phyloP scores from a whole-genome alignment of 2,888 invertebrate genomes.

The Drosophila longiperda region DNA sequence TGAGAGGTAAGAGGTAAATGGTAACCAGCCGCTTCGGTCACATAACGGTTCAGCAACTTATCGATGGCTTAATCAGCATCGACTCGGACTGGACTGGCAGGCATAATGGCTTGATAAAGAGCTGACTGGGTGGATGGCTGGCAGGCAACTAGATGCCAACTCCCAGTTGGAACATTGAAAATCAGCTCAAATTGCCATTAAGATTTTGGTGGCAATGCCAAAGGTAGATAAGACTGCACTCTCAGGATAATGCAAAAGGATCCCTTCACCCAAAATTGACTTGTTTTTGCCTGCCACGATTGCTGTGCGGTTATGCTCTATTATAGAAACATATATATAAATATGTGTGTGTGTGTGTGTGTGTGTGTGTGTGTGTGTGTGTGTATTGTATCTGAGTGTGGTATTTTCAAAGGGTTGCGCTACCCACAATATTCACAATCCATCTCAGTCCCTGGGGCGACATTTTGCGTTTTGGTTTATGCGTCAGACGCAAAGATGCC shows the following conservation, averaged over 20 bases:
- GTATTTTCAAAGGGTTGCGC: slow-evolving; percentile 68
- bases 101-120: slow-evolving; percentile 79
- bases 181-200: slow-evolving; percentile 85
- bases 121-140: slow-evolving; percentile 40
- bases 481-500: slow-evolving; percentile 73
- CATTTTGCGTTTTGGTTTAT: slow-evolving; percentile 80
- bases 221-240: slow-evolving; percentile 66
- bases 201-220: slow-evolving; percentile 68
- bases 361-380: not conserved
- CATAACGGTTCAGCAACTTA: slow-evolving; percentile 60
- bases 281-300: slow-evolving; percentile 59
- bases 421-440: slow-evolving; percentile 27
- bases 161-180: slow-evolving; percentile 85
- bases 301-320: slow-evolving; percentile 38
- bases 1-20: not conserved
- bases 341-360: not conserved
- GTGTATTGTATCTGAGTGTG: slow-evolving; percentile 3
- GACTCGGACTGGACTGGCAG: slow-evolving; percentile 44
- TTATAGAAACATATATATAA: not conserved
- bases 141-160: slow-evolving; percentile 47
- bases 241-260: slow-evolving; percentile 65
- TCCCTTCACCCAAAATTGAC: slow-evolving; percentile 52
- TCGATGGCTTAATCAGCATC: slow-evolving; percentile 72
- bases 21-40: slow-evolving; percentile 22
- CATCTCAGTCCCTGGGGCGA: slow-evolving; percentile 70